Base-by-base conservation (phyloP, 2,797 vertebrate species). In the Pangasius mekongensis region DNA sequence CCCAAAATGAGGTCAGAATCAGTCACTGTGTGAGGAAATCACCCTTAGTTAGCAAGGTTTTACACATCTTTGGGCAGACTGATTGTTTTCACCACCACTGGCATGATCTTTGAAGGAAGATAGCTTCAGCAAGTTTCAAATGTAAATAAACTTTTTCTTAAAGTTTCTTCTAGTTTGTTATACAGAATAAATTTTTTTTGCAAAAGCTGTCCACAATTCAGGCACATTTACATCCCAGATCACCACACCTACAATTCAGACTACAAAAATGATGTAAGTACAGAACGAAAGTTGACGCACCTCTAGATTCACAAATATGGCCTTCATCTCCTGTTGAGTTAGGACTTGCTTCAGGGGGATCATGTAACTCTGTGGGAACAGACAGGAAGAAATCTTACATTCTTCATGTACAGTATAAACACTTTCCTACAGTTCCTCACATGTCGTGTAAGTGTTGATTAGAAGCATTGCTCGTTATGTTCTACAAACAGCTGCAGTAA, bases 231-330 rank as follows among this genome's bases (percentile, higher is more conserved):
- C 47, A 52, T 10, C n/a, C 52, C 76, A 33, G 6, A 78, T 47
- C 18, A 5, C 5, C 5, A 52, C n/a, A 54, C 10, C 24, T 6
- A n/a, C 11, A 52, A 73, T 3, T 39, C 33, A 69, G 67, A 73
- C 22, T 11, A 43, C 33, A 74, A 47, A 10, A 27, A 5, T 20
- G 54, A 2, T 33, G 10, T 0, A 60, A 60, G 64, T 20, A 20
- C 7, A 71, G 39, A 36, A 60, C 24, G 18, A 3, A 10, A 36
- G 22, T 10, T 13, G 49, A 89, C 95, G 93, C 93, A 98, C 99
- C 98, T 99, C 99, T 67, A 99, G 93, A 92, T 99, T 99, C 93
- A 99, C 98, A 92, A 99, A 99, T 93, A 99, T 96, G 4, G 97
- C 95, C 74, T 97, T 97, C 97, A 99, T 97, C 87, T 99, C 98